Evolutionary conservation across 2,113 vertebrate genomes (phyloP).

Genomic region (Monopterus albus): DNA sequence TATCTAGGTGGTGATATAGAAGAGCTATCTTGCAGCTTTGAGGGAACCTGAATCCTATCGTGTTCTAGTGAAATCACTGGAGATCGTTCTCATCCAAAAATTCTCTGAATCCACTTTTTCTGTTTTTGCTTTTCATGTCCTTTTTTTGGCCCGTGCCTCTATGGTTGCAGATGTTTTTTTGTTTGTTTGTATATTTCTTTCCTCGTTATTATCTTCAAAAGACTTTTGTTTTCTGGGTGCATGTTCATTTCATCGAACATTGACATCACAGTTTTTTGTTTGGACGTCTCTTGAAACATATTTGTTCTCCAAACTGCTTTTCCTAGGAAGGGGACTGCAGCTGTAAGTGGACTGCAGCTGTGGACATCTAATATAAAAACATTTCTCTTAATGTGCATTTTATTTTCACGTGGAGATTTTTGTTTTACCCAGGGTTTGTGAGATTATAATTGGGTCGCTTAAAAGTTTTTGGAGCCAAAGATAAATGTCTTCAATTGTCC

Average conservation of each 20-base stretch:
- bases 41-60: constrained; percentile 82
- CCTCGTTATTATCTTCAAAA: constrained; percentile 55
- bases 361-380: constrained; percentile 49
- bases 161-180: constrained; percentile 76
- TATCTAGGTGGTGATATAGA: constrained; percentile 6
- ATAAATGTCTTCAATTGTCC: constrained; percentile 5
- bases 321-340: constrained; percentile 27
- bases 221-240: constrained; percentile 78
- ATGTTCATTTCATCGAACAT: constrained; percentile 88
- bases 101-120: constrained; percentile 76
- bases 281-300: constrained; percentile 50
- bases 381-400: constrained; percentile 11
- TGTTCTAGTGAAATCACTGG: constrained; percentile 83
- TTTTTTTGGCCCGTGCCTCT: constrained; percentile 80
- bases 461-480: constrained; percentile 9
- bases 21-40: constrained; percentile 87
- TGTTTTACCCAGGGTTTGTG: not conserved
- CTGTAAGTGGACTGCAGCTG: constrained; percentile 61
- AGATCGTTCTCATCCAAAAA: constrained; percentile 77
- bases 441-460: constrained; percentile 3
- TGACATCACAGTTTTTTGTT: constrained; percentile 71
- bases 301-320: constrained; percentile 55
- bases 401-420: constrained; percentile 6
- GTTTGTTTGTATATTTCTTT: constrained; percentile 48
- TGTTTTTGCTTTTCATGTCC: constrained; percentile 82